These are phyloP conservation scores for Zaprionus obscuricornis DNA, from an alignment of 2,888 invertebrate species.

Conservation along the genomic window DNA sequence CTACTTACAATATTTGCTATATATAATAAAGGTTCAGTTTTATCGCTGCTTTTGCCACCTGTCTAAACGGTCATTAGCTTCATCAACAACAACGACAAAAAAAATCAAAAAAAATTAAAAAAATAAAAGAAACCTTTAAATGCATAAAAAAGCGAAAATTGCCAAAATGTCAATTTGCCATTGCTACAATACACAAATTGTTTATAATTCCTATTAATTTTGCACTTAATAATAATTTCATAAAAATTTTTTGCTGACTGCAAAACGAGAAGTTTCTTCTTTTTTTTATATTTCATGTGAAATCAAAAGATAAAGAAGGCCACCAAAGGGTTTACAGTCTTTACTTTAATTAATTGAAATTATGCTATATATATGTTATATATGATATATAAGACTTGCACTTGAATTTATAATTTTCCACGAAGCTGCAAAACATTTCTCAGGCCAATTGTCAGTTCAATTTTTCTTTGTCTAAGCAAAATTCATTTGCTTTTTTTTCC, in stretches of 20 bases:
- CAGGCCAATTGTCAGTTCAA: conserved; percentile 1
- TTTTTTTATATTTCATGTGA: too few species aligned
- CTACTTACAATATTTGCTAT: too few species aligned
- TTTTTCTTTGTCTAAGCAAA: too few species aligned
- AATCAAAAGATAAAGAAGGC: conserved; percentile 39
- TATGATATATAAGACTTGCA: too few species aligned
- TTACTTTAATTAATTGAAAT: conserved; percentile 27
- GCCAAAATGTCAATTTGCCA: conserved; percentile 30
- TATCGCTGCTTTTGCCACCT: conserved; percentile 36
- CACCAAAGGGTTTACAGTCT: conserved; percentile 29
- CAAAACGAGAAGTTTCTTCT: too few species aligned
- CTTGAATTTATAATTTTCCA: not conserved
- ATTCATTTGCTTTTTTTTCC: not conserved
- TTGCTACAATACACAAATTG: conserved; percentile 35
- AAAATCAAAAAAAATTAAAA: too few species aligned
- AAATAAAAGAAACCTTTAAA: conserved; percentile 37
- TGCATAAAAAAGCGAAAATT: too few species aligned
- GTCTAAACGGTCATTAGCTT: conserved; percentile 56
- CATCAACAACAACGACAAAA: too few species aligned
- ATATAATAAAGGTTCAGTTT: not conserved
- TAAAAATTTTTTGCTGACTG: conserved; percentile 54
- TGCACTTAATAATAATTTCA: conserved; percentile 56
- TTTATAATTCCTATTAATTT: conserved; percentile 66
- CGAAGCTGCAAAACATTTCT: conserved; percentile 3
- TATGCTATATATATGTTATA: too few species aligned